Evolutionary conservation across 2,888 invertebrate species (phyloP), one percentile per base, ranked within the genome.

Genomic region (Hypselothyrea guttata): DNA sequence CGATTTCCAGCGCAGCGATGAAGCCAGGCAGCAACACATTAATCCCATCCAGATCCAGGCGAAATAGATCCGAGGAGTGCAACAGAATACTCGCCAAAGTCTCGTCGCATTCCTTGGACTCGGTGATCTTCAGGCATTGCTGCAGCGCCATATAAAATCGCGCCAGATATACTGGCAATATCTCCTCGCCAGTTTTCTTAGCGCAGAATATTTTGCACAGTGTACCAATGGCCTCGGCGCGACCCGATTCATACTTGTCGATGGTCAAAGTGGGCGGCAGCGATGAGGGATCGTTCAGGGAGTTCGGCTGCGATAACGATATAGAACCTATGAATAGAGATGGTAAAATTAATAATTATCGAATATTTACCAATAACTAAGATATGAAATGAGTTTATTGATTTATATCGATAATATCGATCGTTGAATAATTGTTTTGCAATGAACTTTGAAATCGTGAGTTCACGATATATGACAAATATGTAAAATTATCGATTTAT

Each of bases 171-270:
- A 95, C 95, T 0, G 98, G 96, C 49, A 97, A 91, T 76, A 99
- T 97, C 86, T 95, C 95, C 52, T 89, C 89, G 34, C 96, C 96
- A 1, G 97, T 97, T 90, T 97, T 97, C 90, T 98, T 98, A 0
- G 98, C 95, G 89, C 97, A 98, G 89, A 99, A 95, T 87, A 99
- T 97, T 82, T 98, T 93, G 89, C 99, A 99, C 15, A 99, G 91
- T 2, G 98, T 95, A 15, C 98, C 99, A 79, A 98, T 92, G 0
- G 99, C 98, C 90, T 98, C 97, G 0, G 99, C 98, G 58, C 97
- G 93, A 1, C 99, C 95, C 64, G 95, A 93, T 89, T 95, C 95
- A 81, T 94, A 95, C 72, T 94, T 94, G 79, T 95, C 93, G 86
- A 95, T 95, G 47, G 94, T 94, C 47, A 95, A 90, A 38, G 93